Base-by-base conservation (phyloP, 2,797 vertebrate genomes). In the Erethizon dorsatum region DNA sequence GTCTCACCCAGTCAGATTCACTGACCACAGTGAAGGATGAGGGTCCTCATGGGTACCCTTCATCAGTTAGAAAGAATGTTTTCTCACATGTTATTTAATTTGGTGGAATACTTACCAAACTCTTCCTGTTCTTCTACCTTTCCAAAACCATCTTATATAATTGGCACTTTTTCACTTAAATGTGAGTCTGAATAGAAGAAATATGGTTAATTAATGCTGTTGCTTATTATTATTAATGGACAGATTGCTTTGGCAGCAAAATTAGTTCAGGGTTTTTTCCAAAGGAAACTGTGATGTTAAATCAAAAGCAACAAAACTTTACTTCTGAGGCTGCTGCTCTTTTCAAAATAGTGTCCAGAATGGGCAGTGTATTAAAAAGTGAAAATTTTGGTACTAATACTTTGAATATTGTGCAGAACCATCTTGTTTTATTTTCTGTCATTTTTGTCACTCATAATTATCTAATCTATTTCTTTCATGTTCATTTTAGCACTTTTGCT, bases 1-100 rank as follows among this genome's bases (percentile, higher is more conserved):
- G 10, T 33, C 15, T 67, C 47, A 37, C 82, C 22, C 17, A 26
- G 5, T 5, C 37, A 65, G 47, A 37, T n/a, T 83, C 47, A n/a
- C 6, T 57, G 41, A 22, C 24, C 59, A 5, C 11, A 41, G 13
- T 28, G 24, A 2, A 28, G 14, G 6, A 78, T 79, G 54, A 67
- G 17, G 12, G 0, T 26, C 10, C 12, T 61, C 45, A n/a, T 59
- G 6, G 47, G 9, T 47, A 17, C 33, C 61, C 73, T 83, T 95
- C 18, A 88, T 93, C 41, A 90, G 26, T 45, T 37, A 75, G 31
- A 94, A 88, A 15, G 84, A 80, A 37, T 90, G 50, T 31, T 88
- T 89, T 87, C 33, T 67, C 47, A 82, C 10, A 31, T 83, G 5
- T 73, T 84, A 50, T 54, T 90, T 50, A 37, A 61, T 56, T 84